These are phyloP conservation scores for Dorcus hopei DNA, from an alignment of 2,888 invertebrate genomes.

Conservation along the genomic window DNA sequence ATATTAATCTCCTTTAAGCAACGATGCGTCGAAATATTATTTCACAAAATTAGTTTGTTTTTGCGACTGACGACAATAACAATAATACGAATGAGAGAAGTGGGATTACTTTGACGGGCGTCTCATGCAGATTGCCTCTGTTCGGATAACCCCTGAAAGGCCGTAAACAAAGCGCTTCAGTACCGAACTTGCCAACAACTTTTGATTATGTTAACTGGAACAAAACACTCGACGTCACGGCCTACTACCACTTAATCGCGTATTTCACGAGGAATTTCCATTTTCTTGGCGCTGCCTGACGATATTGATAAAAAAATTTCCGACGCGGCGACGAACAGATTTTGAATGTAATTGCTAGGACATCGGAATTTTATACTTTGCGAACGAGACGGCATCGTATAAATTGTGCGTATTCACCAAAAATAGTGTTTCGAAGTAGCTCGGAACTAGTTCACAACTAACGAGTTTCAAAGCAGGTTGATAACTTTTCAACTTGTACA, in stretches of 20 bases:
- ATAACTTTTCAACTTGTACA: no score
- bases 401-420: no score
- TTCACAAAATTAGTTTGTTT: conserved; percentile 4
- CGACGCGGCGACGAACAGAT: no score
- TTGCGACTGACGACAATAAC: conserved; percentile 2
- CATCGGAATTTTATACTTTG: no score
- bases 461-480: no score
- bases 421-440: no score
- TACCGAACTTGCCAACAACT: conserved; percentile 31
- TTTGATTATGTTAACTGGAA: conserved; percentile 41
- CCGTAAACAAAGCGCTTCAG: no score
- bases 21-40: neutral
- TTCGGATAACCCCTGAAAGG: neutral
- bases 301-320: no score
- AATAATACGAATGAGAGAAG: neutral
- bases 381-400: no score
- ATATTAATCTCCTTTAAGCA: neutral
- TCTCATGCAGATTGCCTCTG: neutral
- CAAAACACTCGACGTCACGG: conserved; percentile 34
- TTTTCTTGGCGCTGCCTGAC: neutral
- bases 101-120: conserved; percentile 2
- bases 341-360: no score
- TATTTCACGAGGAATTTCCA: neutral
- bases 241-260: conserved; percentile 22
- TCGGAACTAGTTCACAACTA: no score